phyloP scores from a whole-genome alignment of 2,113 vertebrate species.

The Meleagris gallopavo region DNA sequence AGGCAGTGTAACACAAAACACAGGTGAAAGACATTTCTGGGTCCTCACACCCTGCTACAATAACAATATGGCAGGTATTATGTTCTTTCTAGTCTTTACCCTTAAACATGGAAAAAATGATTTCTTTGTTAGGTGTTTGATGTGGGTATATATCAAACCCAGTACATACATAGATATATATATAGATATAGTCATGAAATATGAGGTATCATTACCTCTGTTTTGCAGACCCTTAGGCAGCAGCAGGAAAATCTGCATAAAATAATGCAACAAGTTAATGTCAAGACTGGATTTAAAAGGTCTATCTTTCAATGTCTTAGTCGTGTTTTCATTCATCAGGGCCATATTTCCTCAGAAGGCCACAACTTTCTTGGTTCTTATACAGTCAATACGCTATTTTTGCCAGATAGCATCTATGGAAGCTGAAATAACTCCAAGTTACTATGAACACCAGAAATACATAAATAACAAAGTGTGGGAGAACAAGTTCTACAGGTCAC shows the following conservation, averaged over 20 bases:
- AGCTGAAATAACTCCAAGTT: neutral
- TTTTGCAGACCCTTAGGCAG: neutral
- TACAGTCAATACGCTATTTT: neutral
- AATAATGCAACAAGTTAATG: neutral
- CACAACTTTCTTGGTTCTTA: neutral
- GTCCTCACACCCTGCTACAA: neutral
- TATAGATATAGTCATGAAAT: neutral
- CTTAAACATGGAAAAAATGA: neutral
- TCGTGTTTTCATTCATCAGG: neutral
- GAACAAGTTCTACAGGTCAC: neutral
- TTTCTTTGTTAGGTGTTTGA: neutral
- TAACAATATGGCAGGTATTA: neutral
- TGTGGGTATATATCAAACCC: neutral
- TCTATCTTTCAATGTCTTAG: neutral
- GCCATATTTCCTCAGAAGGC: neutral
- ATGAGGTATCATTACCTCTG: accelerated
- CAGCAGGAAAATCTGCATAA: neutral
- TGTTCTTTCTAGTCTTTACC: neutral
- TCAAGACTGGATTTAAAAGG: neutral
- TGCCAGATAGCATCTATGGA: neutral
- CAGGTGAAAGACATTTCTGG: neutral
- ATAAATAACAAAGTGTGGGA: neutral
- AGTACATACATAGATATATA: neutral
- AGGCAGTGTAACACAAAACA: neutral
- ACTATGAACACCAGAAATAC: neutral